Conservation (phyloP, 2,888 invertebrate genomes). For the Sarcophaga carnaria region DNA sequence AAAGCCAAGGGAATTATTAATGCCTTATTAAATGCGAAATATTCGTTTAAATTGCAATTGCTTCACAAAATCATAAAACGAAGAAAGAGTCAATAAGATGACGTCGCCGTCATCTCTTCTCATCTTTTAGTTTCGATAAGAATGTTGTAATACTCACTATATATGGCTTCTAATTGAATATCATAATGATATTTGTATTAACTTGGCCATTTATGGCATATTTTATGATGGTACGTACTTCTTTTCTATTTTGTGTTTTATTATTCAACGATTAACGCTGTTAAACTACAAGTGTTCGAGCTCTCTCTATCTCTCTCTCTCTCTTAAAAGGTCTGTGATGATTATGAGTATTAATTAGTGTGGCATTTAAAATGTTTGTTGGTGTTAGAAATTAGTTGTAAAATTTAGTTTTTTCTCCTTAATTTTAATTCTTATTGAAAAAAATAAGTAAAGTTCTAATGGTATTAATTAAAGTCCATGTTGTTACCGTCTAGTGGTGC, state of each 20-base stretch:
- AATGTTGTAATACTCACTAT: conserved; percentile 55
- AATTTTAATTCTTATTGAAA: no score
- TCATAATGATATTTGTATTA: conserved; percentile 68
- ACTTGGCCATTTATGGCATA: conserved; percentile 63
- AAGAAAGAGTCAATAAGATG: background rate
- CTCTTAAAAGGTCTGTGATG: no score
- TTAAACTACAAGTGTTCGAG: no score
- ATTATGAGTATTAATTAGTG: conserved; percentile 60
- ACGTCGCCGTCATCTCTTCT: conserved; percentile 14
- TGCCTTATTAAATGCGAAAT: conserved; percentile 17
- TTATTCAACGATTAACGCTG: conserved; percentile 23
- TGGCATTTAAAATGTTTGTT: conserved; percentile 52
- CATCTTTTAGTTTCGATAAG: conserved; percentile 32
- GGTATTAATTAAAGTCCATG: no score
- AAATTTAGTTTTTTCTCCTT: conserved; percentile 14
- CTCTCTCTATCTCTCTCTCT: no score
- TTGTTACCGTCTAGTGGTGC: no score
- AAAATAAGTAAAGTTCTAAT: no score
- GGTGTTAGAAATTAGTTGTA: conserved; percentile 64
- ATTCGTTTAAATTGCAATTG: conserved; percentile 18
- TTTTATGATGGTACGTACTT: background rate
- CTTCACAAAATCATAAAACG: background rate
- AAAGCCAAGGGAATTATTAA: conserved; percentile 60
- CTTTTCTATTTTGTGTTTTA: background rate
- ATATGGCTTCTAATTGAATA: conserved; percentile 60